A percentile compares a stretch with the other conserved stretches of the same genome.
Conservation (phyloP, 2,113 vertebrate species). For the Engraulis encrasicolus region DNA sequence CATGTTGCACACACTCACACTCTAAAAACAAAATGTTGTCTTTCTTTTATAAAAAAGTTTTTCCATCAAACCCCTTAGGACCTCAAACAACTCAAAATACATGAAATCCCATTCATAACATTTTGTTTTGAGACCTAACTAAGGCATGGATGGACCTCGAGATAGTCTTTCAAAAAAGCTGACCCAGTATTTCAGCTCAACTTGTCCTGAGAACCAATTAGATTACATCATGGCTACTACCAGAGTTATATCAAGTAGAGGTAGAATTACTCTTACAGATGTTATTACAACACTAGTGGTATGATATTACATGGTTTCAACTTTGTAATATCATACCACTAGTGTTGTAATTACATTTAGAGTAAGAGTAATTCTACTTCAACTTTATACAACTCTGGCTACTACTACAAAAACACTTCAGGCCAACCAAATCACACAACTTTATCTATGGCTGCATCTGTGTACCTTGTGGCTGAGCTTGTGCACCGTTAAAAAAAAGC, state of each 20-base stretch:
- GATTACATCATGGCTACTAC: not conserved
- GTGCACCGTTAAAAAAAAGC: not conserved
- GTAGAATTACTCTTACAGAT: no score
- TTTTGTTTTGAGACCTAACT: not conserved
- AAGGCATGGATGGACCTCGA: not conserved
- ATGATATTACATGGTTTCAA: no score
- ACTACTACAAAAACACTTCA: not conserved
- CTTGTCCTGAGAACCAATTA: not conserved
- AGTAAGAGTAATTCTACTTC: no score
- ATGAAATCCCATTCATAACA: not conserved
- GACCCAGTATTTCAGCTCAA: not conserved
- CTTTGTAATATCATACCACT: no score
- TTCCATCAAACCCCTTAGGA: not conserved
- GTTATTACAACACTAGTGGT: no score
- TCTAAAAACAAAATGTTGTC: not conserved
- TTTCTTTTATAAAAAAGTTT: not conserved
- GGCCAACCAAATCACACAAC: not conserved
- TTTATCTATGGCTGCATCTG: not conserved
- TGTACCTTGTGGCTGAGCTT: not conserved
- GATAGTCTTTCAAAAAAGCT: not conserved
- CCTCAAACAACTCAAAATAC: not conserved
- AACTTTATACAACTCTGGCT: no score
- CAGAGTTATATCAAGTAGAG: no score
- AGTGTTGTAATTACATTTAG: no score
- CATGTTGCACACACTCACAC: no score